Base-by-base conservation (phyloP, 1,140 invertebrate genomes). In the Caenorhabditis briggsae region DNA sequence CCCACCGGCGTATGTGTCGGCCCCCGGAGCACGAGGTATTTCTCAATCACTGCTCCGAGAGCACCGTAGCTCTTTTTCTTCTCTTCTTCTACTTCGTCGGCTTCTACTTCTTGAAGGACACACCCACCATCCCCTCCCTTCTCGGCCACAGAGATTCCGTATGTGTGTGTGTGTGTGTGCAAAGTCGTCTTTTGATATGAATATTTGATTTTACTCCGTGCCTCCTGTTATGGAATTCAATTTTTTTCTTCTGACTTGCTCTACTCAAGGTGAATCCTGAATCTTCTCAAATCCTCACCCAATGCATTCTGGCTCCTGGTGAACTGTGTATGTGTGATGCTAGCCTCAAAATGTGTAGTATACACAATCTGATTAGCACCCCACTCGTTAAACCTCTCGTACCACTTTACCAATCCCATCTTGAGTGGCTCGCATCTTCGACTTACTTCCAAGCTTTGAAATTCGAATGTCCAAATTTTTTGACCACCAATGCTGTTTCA, bases 31-130 rank as follows among this genome's bases (percentile, higher is more conserved):
- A 78, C 70, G 70, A 78, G 70, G 70, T 78, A 78, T 78, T 78
- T 78, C 70, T 78, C 70, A 78, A 78, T 78, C 70, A 78, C 70
- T 78, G 70, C 70, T 78, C 70, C 70, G 70, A 78, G 70, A 78
- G 70, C 70, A 78, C 70, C 70, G 70, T 78, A 78, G 70, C 53
- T 78, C 65, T 46, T 74, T 46, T 78, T 23, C 70, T 46, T 41
- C 61, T 64, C 33, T 33, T 33, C 33, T 33, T 33, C 33, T 33
- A 33, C 61, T 64, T 64, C 56, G 16, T n/a, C 56, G 16, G n/a
- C 56, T 64, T 70, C 64, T 70, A 14, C 64, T 46, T 70, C 70
- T 50, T 78, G 46, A 78, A 78, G 70, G 70, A 78, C 70, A 78
- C 70, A 78, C 70, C 70, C 70, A 78, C 70, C 43, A 78, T 78